Conservation (phyloP, 2,797 vertebrate species). For the Sebastes diaconus region DNA sequence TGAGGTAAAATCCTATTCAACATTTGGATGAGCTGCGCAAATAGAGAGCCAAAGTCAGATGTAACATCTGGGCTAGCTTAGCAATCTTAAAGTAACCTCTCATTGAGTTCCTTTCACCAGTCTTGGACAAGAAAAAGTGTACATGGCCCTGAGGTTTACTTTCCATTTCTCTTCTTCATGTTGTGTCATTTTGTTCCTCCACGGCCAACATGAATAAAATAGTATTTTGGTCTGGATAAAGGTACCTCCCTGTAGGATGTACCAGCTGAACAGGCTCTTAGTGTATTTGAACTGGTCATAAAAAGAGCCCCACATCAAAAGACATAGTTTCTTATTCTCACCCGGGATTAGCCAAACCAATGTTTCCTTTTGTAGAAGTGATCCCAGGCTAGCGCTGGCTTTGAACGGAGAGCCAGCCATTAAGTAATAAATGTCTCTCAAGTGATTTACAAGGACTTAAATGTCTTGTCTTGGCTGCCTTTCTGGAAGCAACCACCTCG, state of each 20-base stretch:
- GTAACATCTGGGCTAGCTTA: neutral
- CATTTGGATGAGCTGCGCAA: neutral
- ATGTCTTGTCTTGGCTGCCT: slow-evolving; percentile 47
- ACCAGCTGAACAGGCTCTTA: neutral
- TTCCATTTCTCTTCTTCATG: neutral
- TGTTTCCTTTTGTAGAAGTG: slow-evolving; percentile 14
- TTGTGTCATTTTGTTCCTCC: neutral
- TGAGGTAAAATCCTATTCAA: neutral
- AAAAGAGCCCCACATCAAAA: neutral
- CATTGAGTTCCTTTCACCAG: neutral
- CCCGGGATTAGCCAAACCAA: neutral
- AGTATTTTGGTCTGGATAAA: neutral
- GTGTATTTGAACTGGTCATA: neutral
- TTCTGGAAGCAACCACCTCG: slow-evolving; percentile 10
- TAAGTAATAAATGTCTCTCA: slow-evolving; percentile 32
- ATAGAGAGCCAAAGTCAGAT: neutral
- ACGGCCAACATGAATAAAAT: neutral
- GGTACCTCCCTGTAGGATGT: neutral
- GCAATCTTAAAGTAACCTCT: neutral
- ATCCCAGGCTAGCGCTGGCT: neutral
- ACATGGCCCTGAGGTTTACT: neutral
- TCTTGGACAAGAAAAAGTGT: neutral
- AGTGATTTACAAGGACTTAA: slow-evolving; percentile 48
- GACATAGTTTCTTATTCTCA: neutral
- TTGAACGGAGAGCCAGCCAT: slow-evolving; percentile 21